Evolutionary conservation across 2,888 invertebrate species (phyloP).

Genomic region (Teleiodes luculella): DNA sequence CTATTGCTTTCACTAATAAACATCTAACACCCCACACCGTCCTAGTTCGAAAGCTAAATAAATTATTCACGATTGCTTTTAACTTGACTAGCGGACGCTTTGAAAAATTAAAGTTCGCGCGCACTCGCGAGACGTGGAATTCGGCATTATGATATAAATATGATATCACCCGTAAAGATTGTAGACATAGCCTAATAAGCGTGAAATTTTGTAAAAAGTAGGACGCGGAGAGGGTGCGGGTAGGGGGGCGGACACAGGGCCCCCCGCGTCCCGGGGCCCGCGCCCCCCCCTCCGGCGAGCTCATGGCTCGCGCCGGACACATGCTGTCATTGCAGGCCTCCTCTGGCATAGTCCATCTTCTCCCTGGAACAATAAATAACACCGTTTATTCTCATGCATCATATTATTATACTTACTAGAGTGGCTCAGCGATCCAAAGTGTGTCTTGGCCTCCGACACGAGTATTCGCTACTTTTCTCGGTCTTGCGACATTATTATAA

Average conservation of each 20-base stretch:
- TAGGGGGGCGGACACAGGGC: constrained; percentile 33
- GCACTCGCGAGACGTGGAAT: constrained; percentile 49
- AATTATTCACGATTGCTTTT: constrained; percentile 56
- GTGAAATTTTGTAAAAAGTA: constrained; percentile 60
- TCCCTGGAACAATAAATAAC: constrained; percentile 61
- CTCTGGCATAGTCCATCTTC: constrained; percentile 71
- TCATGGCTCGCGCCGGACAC: constrained; percentile 73
- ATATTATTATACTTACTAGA: too few species aligned
- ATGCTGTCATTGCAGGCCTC: constrained; percentile 70
- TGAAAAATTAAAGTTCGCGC: constrained; percentile 68
- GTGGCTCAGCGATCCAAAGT: too few species aligned
- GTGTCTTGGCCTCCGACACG: too few species aligned
- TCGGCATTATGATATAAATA: constrained; percentile 47
- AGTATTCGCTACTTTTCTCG: too few species aligned
- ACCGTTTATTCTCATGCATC: neutral
- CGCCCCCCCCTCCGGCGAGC: constrained; percentile 57
- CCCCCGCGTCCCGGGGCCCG: constrained; percentile 52
- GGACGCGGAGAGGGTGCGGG: constrained; percentile 32
- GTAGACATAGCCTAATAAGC: constrained; percentile 73
- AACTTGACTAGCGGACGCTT: constrained; percentile 76
- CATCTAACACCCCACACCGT: constrained; percentile 62
- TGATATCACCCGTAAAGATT: constrained; percentile 59
- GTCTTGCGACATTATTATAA: too few species aligned
- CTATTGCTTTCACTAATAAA: constrained; percentile 69
- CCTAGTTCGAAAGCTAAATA: constrained; percentile 68